A percentile compares a stretch with the other conserved stretches of the same genome.
Evolutionary conservation across 1,140 invertebrate genomes (phyloP).

Genomic region (Cherax quadricarinatus): DNA sequence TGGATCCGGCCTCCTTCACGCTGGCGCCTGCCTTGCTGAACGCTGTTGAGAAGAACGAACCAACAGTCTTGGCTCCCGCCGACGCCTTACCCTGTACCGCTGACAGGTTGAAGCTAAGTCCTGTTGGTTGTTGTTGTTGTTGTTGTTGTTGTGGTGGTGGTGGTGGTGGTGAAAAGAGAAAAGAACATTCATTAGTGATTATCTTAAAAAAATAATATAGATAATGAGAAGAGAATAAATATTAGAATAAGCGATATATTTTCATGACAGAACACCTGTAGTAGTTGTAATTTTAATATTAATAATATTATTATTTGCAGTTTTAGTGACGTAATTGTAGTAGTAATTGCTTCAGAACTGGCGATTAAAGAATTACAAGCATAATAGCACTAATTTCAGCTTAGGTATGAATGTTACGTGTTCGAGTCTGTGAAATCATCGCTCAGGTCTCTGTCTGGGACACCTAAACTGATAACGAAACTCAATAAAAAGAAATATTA

Average conservation of each 20-base stretch:
- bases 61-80: slow-evolving; percentile 62
- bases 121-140: slow-evolving; percentile 18
- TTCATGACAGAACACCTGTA: neutral
- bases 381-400: no score
- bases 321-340: no score
- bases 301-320: no score
- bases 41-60: slow-evolving; percentile 64
- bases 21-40: slow-evolving; percentile 71
- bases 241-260: neutral
- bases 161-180: neutral
- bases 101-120: slow-evolving; percentile 70
- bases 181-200: slow-evolving; percentile 6
- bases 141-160: no score
- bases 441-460: no score
- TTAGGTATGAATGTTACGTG: no score
- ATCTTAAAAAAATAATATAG: neutral
- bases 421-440: no score
- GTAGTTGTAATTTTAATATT: no score
- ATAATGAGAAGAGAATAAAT: neutral
- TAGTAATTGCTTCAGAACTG: no score
- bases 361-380: no score
- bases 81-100: slow-evolving; percentile 68
- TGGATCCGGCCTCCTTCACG: slow-evolving; percentile 55
- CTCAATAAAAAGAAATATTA: no score
- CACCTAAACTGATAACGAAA: no score